Base-by-base conservation (phyloP, 2,797 vertebrate genomes). In the Melanotaenia pygmaea region DNA sequence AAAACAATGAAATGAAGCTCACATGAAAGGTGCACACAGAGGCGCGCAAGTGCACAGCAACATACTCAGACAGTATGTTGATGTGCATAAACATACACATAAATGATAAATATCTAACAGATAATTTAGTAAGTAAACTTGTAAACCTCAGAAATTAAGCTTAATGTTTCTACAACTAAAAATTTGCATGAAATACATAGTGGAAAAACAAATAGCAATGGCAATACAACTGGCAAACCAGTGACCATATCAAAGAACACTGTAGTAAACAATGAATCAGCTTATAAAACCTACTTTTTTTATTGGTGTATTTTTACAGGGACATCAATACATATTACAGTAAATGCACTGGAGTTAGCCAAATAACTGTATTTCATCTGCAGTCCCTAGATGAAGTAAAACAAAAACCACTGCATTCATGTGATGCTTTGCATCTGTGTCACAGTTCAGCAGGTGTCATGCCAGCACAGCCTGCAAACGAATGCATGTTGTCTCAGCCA, bases 1-100 rank as follows among this genome's bases (percentile, higher is more conserved):
- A 85, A 74, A 84, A 82, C 76, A 87, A 45, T 53, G 68, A 67
- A 65, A 79, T 67, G 38, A 34, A 59, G 69, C 67, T 81, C 75
- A 83, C 71, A 58, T 80, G 72, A 83, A 64, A 0, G 56, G 20
- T 32, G 22, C n/a, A 47, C 24, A 50, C 43, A 67, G 63, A 67
- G 35, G 60, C 0, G 3, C 64, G 59, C 59, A 34, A 37, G 22
- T 30, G 13, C 53, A 43, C 5, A 13, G 13, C 40, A 43, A 13
- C 40, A 43, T 5, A 38, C 12, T 38, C 37, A 16, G 40, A 43
- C 40, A 16, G 40, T 43, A 43, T 37, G 11, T 37, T 37, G 8
- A 37, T 34, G 32, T 34, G 32, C 30, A 32, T 32, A 32, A 32
- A 32, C 30, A 32, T 32, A 32, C 30, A 32, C 30, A 32, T 32